Base-by-base conservation (phyloP, 1,140 invertebrate species). In the Megalonaias nervosa region DNA sequence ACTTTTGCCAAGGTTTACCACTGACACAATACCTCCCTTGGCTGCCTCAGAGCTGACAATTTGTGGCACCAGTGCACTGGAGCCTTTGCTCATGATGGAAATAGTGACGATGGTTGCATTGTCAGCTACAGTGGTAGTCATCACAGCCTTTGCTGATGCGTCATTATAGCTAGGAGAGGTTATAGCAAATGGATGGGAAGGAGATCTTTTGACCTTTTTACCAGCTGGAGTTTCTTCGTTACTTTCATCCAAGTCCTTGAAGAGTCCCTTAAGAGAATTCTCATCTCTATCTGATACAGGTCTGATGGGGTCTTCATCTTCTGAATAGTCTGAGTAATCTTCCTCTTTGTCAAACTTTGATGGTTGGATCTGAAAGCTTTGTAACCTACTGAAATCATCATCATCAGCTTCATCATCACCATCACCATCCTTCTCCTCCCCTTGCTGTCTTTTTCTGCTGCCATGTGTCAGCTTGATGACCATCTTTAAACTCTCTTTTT, bases 31-130 rank as follows among this genome's bases (percentile, higher is more conserved):
- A 16, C 76, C 76, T 17, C 76, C 76, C 23, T 78, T 17, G 19
- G 76, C 76, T 61, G 71, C 76, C 21, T 65, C 38, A 23, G 76
- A 78, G 19, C 65, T 69, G 2, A 78, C 70, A 26, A 78, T 67
- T 62, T 73, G 68, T 56, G 76, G 71, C 68, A 78, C 62, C 17
- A 78, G 66, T 31, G 55, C 62, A n/a, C 70, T 21, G 38, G 66
- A 68, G 13, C 77, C 77, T 48, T 84, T 82, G 26, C 83, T 87
- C 71, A 86, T 83, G 60, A 88, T 88, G 23, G 85, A 86, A 62
- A 88, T 82, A 58, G 86, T 87, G 1, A 88, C 82, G 71, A 85
- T 74, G 6, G 87, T 88, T 17, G 84, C 84, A 75, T 80, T 86
- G 66, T 86, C 80, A 12, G 79, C 72, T 1, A 87, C 80, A 65